Base-by-base conservation (phyloP, 2,888 invertebrate genomes). In the Neelides folsomi region DNA sequence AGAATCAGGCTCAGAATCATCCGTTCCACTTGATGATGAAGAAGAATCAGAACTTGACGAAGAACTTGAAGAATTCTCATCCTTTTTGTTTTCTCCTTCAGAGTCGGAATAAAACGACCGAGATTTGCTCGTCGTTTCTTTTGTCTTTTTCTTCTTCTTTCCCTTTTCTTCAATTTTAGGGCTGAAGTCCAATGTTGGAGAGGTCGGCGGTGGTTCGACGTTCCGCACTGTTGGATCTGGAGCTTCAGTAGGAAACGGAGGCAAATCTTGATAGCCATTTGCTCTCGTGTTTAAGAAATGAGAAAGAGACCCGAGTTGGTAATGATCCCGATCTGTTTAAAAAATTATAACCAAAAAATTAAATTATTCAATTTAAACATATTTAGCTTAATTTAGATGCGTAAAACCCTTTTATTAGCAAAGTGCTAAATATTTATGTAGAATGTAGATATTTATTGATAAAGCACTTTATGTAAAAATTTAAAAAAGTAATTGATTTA, bases 261-360 rank as follows among this genome's bases (percentile, higher is more conserved):
- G 93, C 62, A 98, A 75, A 53, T 90, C 80, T 58, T 86, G 82
- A 74, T 98, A 98, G 4, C 92, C 94, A 37, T 74, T 77, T 1
- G 93, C 88, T 53, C 83, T 77, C 65, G 79, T 75, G 66, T 94
- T 93, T 54, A 97, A 77, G 69, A 90, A 89, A 73, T 95, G 95
- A 0, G 97, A 95, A 50, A 99, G 73, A 0, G 94, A 89, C 2
- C 97, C 95, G 66, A 98, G 74, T 64, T 95, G 94, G 71, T 82
- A 92, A 66, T 85, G 82, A 69, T 86, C 86, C 38, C 86, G 78
- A 66, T 85, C 86, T 83, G 69, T 64, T 16, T 35, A 49, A 54
- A 39, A 18, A 7, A 41, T 46, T 13, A 36, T 20, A 12, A 41
- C 9, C 16, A 15, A 13, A 27, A 37, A n/a, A n/a, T n/a, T n/a